Conservation (phyloP, 2,888 invertebrate species). For the Thumatha senex region DNA sequence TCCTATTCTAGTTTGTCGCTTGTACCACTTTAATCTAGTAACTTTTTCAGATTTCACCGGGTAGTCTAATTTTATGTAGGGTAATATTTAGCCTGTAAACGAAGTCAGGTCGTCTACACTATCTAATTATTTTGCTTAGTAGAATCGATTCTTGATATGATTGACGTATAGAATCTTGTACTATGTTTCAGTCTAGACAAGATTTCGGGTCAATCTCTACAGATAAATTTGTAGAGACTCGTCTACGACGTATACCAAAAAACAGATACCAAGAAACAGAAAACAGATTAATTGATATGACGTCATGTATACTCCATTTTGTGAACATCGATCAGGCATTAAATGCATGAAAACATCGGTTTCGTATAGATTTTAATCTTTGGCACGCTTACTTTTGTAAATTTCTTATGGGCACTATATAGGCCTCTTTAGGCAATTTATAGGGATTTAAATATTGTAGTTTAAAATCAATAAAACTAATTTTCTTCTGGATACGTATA, state of each 20-base stretch:
- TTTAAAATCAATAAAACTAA: too few species aligned
- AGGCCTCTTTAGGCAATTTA: too few species aligned
- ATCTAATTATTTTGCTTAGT: slow-evolving; percentile 12
- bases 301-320: slow-evolving; percentile 10
- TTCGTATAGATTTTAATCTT: too few species aligned
- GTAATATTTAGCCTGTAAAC: slow-evolving; percentile 13
- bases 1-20: too few species aligned
- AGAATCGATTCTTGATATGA: slow-evolving; percentile 42
- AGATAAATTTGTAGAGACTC: neutral
- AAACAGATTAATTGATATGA: slow-evolving; percentile 34
- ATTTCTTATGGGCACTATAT: too few species aligned
- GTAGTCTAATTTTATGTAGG: slow-evolving; percentile 19
- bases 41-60: neutral
- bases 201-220: slow-evolving; percentile 9
- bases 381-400: too few species aligned
- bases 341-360: neutral
- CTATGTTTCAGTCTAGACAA: slow-evolving; percentile 38
- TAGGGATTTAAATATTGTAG: too few species aligned
- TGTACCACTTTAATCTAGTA: too few species aligned
- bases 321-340: slow-evolving; percentile 7
- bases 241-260: too few species aligned
- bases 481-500: too few species aligned
- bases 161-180: slow-evolving; percentile 46
- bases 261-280: slow-evolving; percentile 17
- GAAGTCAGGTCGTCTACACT: slow-evolving; percentile 20